A percentile compares a stretch with the other conserved stretches of the same genome.
These are phyloP conservation scores for Sturmia bella DNA, from an alignment of 2,888 invertebrate species.

Conservation along the genomic window DNA sequence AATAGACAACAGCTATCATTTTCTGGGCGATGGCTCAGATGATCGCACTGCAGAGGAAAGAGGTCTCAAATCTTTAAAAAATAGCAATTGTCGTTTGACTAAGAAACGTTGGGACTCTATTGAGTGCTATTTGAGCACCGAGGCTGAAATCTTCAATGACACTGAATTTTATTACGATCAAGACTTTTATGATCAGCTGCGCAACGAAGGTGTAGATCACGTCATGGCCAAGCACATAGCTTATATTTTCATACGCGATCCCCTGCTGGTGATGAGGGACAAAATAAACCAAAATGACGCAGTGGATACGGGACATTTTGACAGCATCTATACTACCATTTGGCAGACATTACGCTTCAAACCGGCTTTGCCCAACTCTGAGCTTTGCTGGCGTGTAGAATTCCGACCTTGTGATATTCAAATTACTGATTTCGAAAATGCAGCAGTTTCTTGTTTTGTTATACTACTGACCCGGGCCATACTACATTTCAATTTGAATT, in stretches of 20 bases:
- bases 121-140: slow-evolving; percentile 96
- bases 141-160: slow-evolving; percentile 96
- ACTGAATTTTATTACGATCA: slow-evolving; percentile 93
- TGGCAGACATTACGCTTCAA: slow-evolving; percentile 99
- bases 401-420: slow-evolving; percentile 99
- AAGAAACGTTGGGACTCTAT: slow-evolving; percentile 99
- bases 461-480: slow-evolving; percentile 98
- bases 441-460: slow-evolving; percentile 98
- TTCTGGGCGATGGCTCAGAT: slow-evolving; percentile 85
- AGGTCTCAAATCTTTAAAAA: slow-evolving; percentile 87
- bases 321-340: slow-evolving; percentile 99
- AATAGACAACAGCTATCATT: slow-evolving; percentile 48
- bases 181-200: slow-evolving; percentile 90
- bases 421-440: slow-evolving; percentile 99
- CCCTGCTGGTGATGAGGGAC: slow-evolving; percentile 96
- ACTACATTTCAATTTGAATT: slow-evolving; percentile 96
- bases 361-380: slow-evolving; percentile 97
- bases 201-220: slow-evolving; percentile 95
- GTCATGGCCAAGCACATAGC: slow-evolving; percentile 97
- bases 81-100: slow-evolving; percentile 90
- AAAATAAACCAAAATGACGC: slow-evolving; percentile 96
- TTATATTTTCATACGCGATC: slow-evolving; percentile 98
- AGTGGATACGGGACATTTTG: slow-evolving; percentile 98
- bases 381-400: slow-evolving; percentile 99
- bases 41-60: slow-evolving; percentile 98